These are phyloP conservation scores for Mandrillus leucophaeus DNA, from an alignment of 2,113 vertebrate species.

Conservation along the genomic window DNA sequence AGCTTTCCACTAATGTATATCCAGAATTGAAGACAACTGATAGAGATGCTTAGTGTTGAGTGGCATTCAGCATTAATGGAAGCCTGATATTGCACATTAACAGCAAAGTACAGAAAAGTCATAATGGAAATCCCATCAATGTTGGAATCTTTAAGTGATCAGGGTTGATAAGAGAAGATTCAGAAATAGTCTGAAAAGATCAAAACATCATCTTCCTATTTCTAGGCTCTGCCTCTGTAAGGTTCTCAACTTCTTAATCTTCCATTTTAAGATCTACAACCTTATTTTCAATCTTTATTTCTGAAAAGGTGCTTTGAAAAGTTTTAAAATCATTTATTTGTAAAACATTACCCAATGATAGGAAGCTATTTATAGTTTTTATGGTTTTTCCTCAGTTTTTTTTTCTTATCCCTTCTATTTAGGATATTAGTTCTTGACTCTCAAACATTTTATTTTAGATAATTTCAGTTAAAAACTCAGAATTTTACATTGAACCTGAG, in stretches of 20 bases:
- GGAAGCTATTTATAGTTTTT: not conserved
- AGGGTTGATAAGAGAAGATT: not conserved
- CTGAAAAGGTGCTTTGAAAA: not conserved
- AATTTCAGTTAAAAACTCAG: not conserved
- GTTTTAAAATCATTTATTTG: not conserved
- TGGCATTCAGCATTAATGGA: constrained; percentile 7
- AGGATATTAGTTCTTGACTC: not conserved
- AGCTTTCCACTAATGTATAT: not conserved
- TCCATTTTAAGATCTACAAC: not conserved
- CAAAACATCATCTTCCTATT: not conserved
- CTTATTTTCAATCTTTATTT: constrained; percentile 16
- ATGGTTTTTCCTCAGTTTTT: not conserved
- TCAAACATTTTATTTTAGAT: not conserved
- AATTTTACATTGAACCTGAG: not conserved
- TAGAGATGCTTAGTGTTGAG: constrained; percentile 1
- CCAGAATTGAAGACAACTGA: not conserved
- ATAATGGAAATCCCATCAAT: not conserved
- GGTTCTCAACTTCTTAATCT: not conserved
- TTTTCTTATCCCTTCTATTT: not conserved
- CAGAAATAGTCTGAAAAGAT: constrained; percentile 18
- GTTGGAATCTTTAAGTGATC: not conserved
- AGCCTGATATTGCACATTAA: not conserved
- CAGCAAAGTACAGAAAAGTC: not conserved
- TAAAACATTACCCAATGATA: not conserved
- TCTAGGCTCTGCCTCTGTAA: not conserved